These are phyloP conservation scores for Cyphomyrus plagiostoma DNA, from an alignment of 2,113 vertebrate species.

Conservation along the genomic window DNA sequence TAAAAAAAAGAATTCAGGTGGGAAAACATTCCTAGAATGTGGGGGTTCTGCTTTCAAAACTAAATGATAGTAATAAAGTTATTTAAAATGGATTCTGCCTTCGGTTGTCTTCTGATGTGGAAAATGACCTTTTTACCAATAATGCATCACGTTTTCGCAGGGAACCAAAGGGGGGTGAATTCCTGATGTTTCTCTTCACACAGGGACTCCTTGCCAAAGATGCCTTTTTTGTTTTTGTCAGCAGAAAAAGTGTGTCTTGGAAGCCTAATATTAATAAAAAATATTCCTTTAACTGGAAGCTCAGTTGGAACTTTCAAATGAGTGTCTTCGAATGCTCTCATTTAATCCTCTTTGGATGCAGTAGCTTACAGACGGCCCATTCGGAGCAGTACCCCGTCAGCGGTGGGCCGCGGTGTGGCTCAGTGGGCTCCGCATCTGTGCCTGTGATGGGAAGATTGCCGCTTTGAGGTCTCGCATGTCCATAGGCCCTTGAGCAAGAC, in stretches of 20 bases:
- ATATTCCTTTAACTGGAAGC: not conserved
- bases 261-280: not conserved
- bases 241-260: not conserved
- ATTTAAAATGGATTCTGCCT: conserved; percentile 32
- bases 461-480: not conserved
- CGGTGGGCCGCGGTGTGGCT: not conserved
- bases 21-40: conserved; percentile 21
- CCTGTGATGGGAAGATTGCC: not conserved
- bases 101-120: not conserved
- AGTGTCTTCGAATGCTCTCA: not conserved
- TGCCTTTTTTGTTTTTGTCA: not conserved
- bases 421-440: not conserved
- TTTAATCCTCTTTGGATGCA: not conserved
- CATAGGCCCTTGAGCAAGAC: not conserved
- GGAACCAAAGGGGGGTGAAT: not conserved
- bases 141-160: not conserved
- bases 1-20: conserved; percentile 26
- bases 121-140: not conserved
- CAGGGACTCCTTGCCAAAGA: not conserved
- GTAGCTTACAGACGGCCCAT: not conserved
- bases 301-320: not conserved
- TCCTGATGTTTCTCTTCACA: not conserved
- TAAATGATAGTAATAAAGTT: conserved; percentile 27
- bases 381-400: not conserved
- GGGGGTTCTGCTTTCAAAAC: conserved; percentile 40